Base-by-base conservation (phyloP, 2,113 vertebrate species). In the Desmodus rotundus region DNA sequence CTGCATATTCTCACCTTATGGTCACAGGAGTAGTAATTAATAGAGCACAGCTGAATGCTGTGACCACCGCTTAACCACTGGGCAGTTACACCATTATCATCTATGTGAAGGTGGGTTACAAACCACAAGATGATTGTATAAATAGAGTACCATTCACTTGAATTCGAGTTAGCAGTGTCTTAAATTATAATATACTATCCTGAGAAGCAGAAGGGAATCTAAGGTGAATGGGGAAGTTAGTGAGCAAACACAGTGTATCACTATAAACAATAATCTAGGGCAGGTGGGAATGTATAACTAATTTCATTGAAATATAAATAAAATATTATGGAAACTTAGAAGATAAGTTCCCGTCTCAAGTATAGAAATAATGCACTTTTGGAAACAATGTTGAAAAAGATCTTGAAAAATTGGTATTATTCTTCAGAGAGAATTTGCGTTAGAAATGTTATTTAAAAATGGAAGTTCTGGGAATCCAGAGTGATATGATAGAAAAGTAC, bases 271-370 rank as follows among this genome's bases (percentile, higher is more conserved):
- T 45, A 50, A 74, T n/a, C 68, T 36, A 26, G 31, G 20, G 20
- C 4, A 58, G 7, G 1, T 86, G 38, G 33, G 36, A 47, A 3
- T 1, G 20, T 89, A 4, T 68, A 52, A 73, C 5, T 78, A 17
- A 24, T 88, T 3, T 33, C 91, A 61, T 2, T 45, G 36, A 87
- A 68, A 87, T 38, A 45, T n/a, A 67, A 56, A 61, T 9, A 61
- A 70, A 85, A 90, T 63, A 80, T 14, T 85, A 5, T 47, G 5
- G 43, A 89, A 89, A 47, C 31, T 9, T 12, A 74, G 36, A 89
- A 45, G 24, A 80, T 7, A 10, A 38, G 82, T 89, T 76, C 56
- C 45, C 12, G 84, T 5, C 17, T 74, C 22, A 73, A 94, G 5
- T 83, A 80, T 68, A 81, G 74, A 33, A 43, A 61, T 6, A 33